Evolutionary conservation across 2,797 vertebrate genomes (phyloP).

Genomic region (Cossypha caffra): DNA sequence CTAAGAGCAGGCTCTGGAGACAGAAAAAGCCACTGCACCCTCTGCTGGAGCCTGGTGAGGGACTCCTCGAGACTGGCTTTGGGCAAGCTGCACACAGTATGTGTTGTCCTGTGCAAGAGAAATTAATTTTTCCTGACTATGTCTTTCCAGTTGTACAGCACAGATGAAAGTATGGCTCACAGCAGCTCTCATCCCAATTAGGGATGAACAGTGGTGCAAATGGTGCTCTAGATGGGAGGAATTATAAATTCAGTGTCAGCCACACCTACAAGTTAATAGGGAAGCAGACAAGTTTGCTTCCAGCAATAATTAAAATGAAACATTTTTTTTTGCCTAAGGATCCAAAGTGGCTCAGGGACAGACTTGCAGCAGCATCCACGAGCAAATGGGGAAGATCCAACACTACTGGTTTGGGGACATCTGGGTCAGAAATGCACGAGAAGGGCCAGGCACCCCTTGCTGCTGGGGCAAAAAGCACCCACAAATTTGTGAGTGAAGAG

Average conservation of each 20-base stretch:
- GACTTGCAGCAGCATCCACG: background rate
- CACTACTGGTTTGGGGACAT: background rate
- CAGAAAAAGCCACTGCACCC: slow-evolving; percentile 1
- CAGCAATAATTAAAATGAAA: background rate
- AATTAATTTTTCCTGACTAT: background rate
- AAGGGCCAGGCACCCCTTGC: background rate
- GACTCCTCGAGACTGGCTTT: background rate
- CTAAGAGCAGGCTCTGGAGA: background rate
- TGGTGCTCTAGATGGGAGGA: background rate
- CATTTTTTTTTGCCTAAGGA: background rate
- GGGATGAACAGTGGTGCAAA: background rate
- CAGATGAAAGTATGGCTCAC: background rate
- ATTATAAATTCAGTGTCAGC: background rate
- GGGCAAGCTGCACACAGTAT: fast-evolving
- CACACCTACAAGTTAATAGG: fast-evolving
- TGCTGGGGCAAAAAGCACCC: background rate
- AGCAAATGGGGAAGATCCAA: background rate
- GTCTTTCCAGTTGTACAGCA: background rate
- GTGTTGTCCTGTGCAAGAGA: background rate
- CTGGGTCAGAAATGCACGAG: background rate
- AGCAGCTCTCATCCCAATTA: background rate
- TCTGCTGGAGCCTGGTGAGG: slow-evolving; percentile 9
- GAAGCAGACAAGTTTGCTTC: background rate
- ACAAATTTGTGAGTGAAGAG: background rate
- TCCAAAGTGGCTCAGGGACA: background rate